Evolutionary conservation across 2,888 invertebrate genomes (phyloP), one percentile per base, ranked within the genome.

Genomic region (Phaonia tiefii): DNA sequence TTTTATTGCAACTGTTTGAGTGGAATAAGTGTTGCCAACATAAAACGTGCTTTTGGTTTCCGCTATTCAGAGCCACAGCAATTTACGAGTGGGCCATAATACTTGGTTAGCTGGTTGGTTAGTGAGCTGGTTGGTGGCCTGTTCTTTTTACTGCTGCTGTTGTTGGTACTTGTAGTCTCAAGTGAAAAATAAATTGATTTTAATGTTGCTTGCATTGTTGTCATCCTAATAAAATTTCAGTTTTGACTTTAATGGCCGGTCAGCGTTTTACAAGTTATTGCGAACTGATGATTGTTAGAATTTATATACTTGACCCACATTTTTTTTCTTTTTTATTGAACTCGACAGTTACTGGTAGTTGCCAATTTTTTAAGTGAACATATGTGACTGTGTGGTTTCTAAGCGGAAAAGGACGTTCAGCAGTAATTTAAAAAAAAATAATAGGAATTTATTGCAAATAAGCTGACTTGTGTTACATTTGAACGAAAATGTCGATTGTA

Each of bases 1-100:
- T 88, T 88, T 88, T 89, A 88, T 89, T 88, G 88, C 87, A 82
- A 79, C 82, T 79, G 83, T 84, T 82, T 73, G 87, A 88, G 86
- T 88, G 87, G 86, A 88, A 88, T 86, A 75, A 80, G 75, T 54
- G 42, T 72, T 81, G 81, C 71, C 78, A 81, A 72, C 75, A 77
- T 75, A 77, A 75, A 77, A 75, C 75, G 78, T 78, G 77, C 75
- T 72, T 69, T 67, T 74, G 78, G 71, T 63, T 78, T 78, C 15
- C 7, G 58, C 39, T 31, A 31, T 15, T 26, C 26, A 11, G 1
- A 11, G 1, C 49, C 7, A 49, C n/a, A 49, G 17, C 7, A n/a
- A 15, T 5, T 17, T 15, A 4, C 49, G 5, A 51, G 17, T n/a
- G n/a, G 22, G 20, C 11, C 51, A 10, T 20, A 51, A 17, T 22